These are phyloP conservation scores for Austrofundulus limnaeus DNA, from an alignment of 2,113 vertebrate species.

Conservation along the genomic window DNA sequence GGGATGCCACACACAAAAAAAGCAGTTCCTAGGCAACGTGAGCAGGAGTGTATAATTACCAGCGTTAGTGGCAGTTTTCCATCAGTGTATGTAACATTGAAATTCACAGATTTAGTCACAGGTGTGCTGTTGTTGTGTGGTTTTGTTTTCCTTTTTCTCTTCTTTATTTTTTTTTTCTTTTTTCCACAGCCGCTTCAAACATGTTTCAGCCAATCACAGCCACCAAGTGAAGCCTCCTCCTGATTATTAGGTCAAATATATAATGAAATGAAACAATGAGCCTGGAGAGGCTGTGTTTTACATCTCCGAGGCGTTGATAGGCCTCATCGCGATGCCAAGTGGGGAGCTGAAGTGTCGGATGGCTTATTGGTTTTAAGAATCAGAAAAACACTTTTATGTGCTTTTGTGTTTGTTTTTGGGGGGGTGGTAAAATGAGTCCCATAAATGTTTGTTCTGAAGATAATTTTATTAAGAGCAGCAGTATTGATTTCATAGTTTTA, in stretches of 20 bases:
- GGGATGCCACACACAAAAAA: constrained; percentile 29
- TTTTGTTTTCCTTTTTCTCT: too few relatives aligned
- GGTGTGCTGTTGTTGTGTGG: constrained; percentile 56
- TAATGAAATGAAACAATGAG: constrained; percentile 59
- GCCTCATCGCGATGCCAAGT: constrained; percentile 56
- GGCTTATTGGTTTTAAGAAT: constrained; percentile 44
- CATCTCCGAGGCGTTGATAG: constrained; percentile 73
- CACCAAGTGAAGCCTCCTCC: constrained; percentile 17
- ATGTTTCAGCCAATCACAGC: constrained; percentile 38
- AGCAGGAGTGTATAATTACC: constrained; percentile 57
- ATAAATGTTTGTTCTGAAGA: background rate
- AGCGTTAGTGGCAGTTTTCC: constrained; percentile 49
- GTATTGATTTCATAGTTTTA: constrained; percentile 4
- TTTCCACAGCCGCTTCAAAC: constrained; percentile 35
- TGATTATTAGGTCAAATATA: constrained; percentile 58
- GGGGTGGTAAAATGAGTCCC: background rate
- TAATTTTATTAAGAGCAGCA: background rate
- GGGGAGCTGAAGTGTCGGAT: constrained; percentile 33
- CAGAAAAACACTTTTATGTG: constrained; percentile 9
- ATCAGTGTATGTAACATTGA: constrained; percentile 37
- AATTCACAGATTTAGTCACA: constrained; percentile 54
- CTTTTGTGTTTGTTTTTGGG: background rate
- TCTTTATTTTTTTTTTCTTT: background rate
- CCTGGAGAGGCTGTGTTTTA: constrained; percentile 56
- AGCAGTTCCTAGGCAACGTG: constrained; percentile 49